Evolutionary conservation across 2,797 vertebrate genomes (phyloP).

Genomic region (Emydoidea blandingii): DNA sequence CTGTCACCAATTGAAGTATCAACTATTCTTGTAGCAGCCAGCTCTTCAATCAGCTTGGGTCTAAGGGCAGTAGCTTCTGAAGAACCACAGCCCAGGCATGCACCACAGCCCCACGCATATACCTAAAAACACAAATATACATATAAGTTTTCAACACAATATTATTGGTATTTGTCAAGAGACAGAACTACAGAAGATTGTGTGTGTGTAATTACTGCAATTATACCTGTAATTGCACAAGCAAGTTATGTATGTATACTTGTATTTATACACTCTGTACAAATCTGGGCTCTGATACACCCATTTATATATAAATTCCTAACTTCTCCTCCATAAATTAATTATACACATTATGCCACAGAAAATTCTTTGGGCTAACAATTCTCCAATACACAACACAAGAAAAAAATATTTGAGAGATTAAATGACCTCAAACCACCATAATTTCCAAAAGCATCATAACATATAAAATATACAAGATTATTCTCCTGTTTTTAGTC

Average conservation of each 20-base stretch:
- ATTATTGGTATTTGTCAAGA: neutral
- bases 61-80: constrained; percentile 87
- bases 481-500: neutral
- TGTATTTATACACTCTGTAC: neutral
- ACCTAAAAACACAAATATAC: constrained; percentile 75
- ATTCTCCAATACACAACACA: neutral
- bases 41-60: constrained; percentile 85
- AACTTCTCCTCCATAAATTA: neutral
- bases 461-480: neutral
- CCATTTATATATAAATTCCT: neutral
- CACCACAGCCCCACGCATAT: constrained; percentile 87
- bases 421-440: neutral
- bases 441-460: neutral
- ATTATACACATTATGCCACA: neutral
- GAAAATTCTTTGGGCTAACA: neutral
- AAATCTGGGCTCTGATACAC: neutral
- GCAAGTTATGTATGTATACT: neutral
- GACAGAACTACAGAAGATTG: neutral
- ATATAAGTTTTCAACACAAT: neutral
- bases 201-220: neutral
- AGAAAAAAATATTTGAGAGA: neutral
- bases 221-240: neutral
- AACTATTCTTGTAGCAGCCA: constrained; percentile 86
- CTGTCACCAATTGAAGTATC: constrained; percentile 88
- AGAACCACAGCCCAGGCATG: constrained; percentile 87